Conservation (phyloP, 2,797 vertebrate species). For the Takifugu ocellatus region DNA sequence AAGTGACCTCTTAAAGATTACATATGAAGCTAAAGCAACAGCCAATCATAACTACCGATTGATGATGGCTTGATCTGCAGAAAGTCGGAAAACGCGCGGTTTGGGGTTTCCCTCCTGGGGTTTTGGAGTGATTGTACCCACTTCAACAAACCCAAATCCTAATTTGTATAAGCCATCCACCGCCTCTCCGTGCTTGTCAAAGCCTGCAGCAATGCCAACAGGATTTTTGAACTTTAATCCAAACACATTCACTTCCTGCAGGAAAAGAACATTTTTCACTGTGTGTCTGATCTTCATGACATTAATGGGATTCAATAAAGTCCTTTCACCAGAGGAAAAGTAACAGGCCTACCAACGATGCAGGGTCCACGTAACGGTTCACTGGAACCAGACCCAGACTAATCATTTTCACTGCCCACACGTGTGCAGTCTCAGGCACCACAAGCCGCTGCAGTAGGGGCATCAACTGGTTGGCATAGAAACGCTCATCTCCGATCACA, state of each 20-base stretch:
- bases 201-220: slow-evolving; percentile 92
- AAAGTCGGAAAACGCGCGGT: slow-evolving; percentile 90
- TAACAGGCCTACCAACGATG: slow-evolving; percentile 76
- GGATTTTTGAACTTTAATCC: slow-evolving; percentile 89
- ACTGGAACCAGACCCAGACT: slow-evolving; percentile 80
- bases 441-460: slow-evolving; percentile 81
- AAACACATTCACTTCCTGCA: slow-evolving; percentile 83
- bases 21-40: not conserved
- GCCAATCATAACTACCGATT: slow-evolving; percentile 80
- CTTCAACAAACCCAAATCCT: slow-evolving; percentile 96
- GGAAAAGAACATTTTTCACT: not conserved
- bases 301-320: not conserved
- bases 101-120: slow-evolving; percentile 92
- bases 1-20: not conserved
- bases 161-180: slow-evolving; percentile 88
- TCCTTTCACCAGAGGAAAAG: not conserved
- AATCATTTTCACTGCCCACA: slow-evolving; percentile 76
- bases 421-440: slow-evolving; percentile 84
- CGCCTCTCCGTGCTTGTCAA: slow-evolving; percentile 92
- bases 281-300: not conserved
- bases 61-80: slow-evolving; percentile 83
- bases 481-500: slow-evolving; percentile 81
- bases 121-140: slow-evolving; percentile 90
- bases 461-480: slow-evolving; percentile 83
- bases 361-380: slow-evolving; percentile 74